Evolutionary conservation across 2,888 invertebrate genomes (phyloP).

Genomic region (Theodoxus fluviatilis): DNA sequence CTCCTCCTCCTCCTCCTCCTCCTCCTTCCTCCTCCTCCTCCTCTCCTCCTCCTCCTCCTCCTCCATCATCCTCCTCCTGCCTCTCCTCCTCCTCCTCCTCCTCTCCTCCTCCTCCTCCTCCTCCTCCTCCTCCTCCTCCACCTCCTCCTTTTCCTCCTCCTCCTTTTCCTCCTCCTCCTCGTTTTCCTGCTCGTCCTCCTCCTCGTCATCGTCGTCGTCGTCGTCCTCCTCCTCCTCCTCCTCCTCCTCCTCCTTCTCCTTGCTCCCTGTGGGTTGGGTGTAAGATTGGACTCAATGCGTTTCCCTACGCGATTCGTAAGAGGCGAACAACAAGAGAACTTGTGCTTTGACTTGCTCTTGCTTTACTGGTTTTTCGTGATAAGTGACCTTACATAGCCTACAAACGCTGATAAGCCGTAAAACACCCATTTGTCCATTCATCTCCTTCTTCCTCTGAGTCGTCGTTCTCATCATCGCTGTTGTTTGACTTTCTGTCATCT

Average conservation of each 20-base stretch:
- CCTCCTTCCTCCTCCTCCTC: neutral
- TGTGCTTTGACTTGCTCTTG: too few relatives aligned
- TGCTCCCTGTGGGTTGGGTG: too few relatives aligned
- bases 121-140: neutral
- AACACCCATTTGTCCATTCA: too few relatives aligned
- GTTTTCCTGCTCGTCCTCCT: neutral
- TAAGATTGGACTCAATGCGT: too few relatives aligned
- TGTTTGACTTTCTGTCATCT: neutral
- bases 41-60: neutral
- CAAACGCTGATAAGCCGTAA: too few relatives aligned
- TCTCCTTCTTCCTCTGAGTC: neutral
- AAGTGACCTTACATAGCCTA: too few relatives aligned
- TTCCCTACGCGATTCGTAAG: too few relatives aligned
- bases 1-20: neutral
- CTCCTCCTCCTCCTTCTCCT: too few relatives aligned
- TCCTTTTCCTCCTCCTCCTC: neutral
- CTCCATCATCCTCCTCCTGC: neutral
- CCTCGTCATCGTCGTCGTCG: too few relatives aligned
- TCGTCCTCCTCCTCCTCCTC: too few relatives aligned
- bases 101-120: neutral
- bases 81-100: neutral
- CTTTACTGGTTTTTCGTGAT: too few relatives aligned
- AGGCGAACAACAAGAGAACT: too few relatives aligned
- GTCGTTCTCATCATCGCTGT: neutral
- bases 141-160: neutral